A percentile compares a stretch with the other conserved stretches of the same genome.
phyloP scores from a whole-genome alignment of 2,797 vertebrate genomes.

The Scleropages formosus region DNA sequence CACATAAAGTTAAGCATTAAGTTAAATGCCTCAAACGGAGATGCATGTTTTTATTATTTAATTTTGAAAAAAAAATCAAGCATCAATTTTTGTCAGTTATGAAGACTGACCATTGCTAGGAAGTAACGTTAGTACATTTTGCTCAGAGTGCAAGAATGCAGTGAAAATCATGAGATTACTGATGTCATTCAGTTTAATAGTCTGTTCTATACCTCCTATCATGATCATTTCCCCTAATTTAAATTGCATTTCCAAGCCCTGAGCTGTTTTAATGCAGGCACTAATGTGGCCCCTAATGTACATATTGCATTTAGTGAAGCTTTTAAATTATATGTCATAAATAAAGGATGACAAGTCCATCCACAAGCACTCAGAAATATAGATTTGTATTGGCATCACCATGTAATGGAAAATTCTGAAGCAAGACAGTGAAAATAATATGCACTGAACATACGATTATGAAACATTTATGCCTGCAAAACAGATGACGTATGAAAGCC shows the following conservation, averaged over 20 bases:
- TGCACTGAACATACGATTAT: background rate
- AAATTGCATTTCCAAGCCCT: slow-evolving; percentile 55
- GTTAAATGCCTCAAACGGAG: no score
- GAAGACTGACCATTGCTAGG: background rate
- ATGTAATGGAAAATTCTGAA: slow-evolving; percentile 45
- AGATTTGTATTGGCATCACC: slow-evolving; percentile 50
- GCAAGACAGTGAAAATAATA: slow-evolving; percentile 39
- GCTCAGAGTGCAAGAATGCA: slow-evolving; percentile 4
- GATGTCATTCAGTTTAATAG: slow-evolving; percentile 28
- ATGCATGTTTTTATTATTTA: no score
- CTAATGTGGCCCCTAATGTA: slow-evolving; percentile 64
- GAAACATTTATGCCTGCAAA: background rate
- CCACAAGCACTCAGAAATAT: slow-evolving; percentile 48
- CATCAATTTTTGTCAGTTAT: background rate
- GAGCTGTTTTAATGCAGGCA: slow-evolving; percentile 51
- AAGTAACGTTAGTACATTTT: background rate
- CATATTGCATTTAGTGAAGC: slow-evolving; percentile 55
- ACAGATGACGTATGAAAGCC: background rate
- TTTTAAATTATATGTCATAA: slow-evolving; percentile 61
- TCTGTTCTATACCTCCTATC: slow-evolving; percentile 35
- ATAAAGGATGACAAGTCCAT: slow-evolving; percentile 61
- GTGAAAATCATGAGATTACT: slow-evolving; percentile 23
- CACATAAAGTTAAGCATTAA: background rate
- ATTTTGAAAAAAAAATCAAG: background rate
- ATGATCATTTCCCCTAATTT: slow-evolving; percentile 46